A percentile compares a stretch with the other conserved stretches of the same genome.
phyloP scores from a whole-genome alignment of 1,140 invertebrate species.

The Nephotettix cincticeps region DNA sequence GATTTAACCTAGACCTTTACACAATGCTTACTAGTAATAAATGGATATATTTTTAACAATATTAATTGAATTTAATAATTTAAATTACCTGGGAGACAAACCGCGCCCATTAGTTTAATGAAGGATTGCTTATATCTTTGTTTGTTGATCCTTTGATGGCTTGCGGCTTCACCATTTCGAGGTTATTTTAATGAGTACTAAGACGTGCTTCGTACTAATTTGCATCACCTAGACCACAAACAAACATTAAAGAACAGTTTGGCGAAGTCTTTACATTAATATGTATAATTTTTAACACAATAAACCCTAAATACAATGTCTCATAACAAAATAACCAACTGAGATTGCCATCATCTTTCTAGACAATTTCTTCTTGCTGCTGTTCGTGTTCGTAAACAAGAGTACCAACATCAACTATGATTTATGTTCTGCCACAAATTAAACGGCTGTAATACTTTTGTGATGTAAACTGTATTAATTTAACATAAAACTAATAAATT shows the following conservation, averaged over 20 bases:
- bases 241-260: neutral
- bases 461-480: too few species aligned
- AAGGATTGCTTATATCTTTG: conserved; percentile 24
- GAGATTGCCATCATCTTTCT: conserved; percentile 13
- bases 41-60: too few species aligned
- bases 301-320: too few species aligned
- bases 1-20: too few species aligned
- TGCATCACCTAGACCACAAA: neutral
- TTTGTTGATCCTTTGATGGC: conserved; percentile 28
- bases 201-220: neutral
- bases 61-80: neutral
- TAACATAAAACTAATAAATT: too few species aligned
- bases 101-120: conserved; percentile 16
- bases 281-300: neutral
- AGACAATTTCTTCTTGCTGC: neutral
- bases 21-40: too few species aligned
- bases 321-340: neutral
- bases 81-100: neutral
- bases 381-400: conserved; percentile 14
- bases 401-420: conserved; percentile 9
- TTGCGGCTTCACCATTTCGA: conserved; percentile 29
- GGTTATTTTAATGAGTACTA: conserved; percentile 21
- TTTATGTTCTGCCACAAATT: conserved; percentile 7
- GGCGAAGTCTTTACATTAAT: neutral
- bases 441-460: too few species aligned